Evolutionary conservation across 1,140 invertebrate species (phyloP), one percentile per base, ranked within the genome.

Genomic region (Caenorhabditis inopinata): DNA sequence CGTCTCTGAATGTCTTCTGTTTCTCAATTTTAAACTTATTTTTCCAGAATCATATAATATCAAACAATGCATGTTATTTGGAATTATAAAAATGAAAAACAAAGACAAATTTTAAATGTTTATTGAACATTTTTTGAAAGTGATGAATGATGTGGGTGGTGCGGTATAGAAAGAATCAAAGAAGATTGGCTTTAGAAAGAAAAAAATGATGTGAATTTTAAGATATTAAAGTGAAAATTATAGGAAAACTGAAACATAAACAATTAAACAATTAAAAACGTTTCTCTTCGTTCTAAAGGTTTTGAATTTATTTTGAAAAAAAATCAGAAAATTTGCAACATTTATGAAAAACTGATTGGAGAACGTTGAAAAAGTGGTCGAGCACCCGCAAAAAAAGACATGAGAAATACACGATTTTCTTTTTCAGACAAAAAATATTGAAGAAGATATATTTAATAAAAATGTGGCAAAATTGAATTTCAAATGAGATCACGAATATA

Each of bases 321-420:
- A n/a, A n/a, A n/a, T n/a, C n/a, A 42, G 38, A 42, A 42, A 42
- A 42, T 7, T 42, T 42, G 38, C 38, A 42, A 42, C 7, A 38
- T 3, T 7, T 4, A 21, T n/a, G n/a, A 18, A 21, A 2, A 21
- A 68, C 38, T 42, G 38, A 42, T 42, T n/a, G 38, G 58, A 68
- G 58, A 68, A 68, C 58, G 23, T 38, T 68, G 58, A 68, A 68
- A 68, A 68, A 68, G n/a, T 35, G 29, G 53, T 32, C 11, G 27
- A 12, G 11, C 35, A 68, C 58, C 58, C 58, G 58, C 58, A 7
- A 29, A 32, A n/a, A 21, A 42, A 16, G 32, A 68, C 58, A 38
- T 68, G 58, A 68, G 35, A 32, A 68, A 68, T 38, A 58, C 51
- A 58, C 51, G 51, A 58, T 7, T 42, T 42, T 42, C 14, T 5